Conservation (phyloP, 2,888 invertebrate species). For the Ophion costatus region DNA sequence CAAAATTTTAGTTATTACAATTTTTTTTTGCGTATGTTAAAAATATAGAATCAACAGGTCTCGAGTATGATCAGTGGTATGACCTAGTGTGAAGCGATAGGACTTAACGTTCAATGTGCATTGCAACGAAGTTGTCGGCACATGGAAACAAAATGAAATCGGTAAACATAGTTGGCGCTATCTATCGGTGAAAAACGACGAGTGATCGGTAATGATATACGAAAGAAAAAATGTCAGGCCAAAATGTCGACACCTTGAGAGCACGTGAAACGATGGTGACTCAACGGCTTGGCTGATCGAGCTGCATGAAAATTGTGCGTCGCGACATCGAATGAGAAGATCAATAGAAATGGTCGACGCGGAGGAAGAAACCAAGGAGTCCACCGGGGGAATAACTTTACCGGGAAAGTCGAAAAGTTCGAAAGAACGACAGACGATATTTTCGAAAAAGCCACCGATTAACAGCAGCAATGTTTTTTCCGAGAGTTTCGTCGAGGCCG, state of each 20-base stretch:
- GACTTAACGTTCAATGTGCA: no score
- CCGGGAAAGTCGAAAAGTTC: conserved; percentile 41
- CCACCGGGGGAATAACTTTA: conserved; percentile 19
- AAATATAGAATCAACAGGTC: no score
- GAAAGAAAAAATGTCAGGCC: conserved; percentile 37
- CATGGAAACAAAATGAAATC: conserved; percentile 26
- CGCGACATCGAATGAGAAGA: background rate
- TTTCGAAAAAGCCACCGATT: conserved; percentile 45
- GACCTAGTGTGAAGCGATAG: no score
- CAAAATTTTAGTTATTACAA: no score
- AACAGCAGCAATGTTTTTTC: conserved; percentile 40
- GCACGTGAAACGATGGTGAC: conserved; percentile 1
- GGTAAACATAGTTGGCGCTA: conserved; percentile 5
- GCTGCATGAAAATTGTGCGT: background rate
- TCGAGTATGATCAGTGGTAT: no score
- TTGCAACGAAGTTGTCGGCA: conserved; percentile 32
- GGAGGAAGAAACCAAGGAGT: background rate
- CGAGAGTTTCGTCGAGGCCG: conserved; percentile 27
- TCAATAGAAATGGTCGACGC: conserved; percentile 48
- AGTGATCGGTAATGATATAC: background rate
- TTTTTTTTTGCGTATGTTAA: no score
- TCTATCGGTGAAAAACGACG: conserved; percentile 13
- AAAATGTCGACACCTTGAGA: conserved; percentile 40
- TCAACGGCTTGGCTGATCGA: conserved; percentile 12
- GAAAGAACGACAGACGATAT: conserved; percentile 29